Conservation (phyloP, 2,888 invertebrate species). For the Camponotus fellah region DNA sequence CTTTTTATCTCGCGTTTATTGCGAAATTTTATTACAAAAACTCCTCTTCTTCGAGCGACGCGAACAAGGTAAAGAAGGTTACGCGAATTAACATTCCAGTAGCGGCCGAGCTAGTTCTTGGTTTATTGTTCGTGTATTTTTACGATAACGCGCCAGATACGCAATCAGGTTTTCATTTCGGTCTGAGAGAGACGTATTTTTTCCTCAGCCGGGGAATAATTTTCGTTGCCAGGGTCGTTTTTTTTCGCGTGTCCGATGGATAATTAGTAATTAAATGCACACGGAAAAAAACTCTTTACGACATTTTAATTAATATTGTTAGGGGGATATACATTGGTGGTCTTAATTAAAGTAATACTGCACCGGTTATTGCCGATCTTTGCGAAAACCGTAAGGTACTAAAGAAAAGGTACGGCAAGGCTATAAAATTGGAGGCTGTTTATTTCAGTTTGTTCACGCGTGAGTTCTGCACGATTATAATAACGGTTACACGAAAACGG, state of each 20-base stretch:
- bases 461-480: constrained; percentile 13
- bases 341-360: constrained; percentile 34
- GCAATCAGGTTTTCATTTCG: constrained; percentile 26
- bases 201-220: neutral
- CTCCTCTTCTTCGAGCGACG: neutral
- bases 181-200: neutral
- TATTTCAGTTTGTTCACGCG: constrained; percentile 28
- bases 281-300: neutral
- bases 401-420: constrained; percentile 13
- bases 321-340: neutral
- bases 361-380: neutral
- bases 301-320: constrained; percentile 33
- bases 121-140: constrained; percentile 45
- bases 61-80: constrained; percentile 43
- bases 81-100: constrained; percentile 48
- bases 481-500: constrained; percentile 56
- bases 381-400: constrained; percentile 25
- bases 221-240: neutral
- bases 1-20: constrained; percentile 19
- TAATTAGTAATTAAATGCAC: constrained; percentile 39
- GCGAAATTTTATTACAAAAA: constrained; percentile 38
- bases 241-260: neutral
- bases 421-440: constrained; percentile 49
- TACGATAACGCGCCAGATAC: constrained; percentile 18
- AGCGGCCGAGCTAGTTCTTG: constrained; percentile 35